phyloP scores from a whole-genome alignment of 2,797 vertebrate genomes.

The Epinephelus malabaricus region DNA sequence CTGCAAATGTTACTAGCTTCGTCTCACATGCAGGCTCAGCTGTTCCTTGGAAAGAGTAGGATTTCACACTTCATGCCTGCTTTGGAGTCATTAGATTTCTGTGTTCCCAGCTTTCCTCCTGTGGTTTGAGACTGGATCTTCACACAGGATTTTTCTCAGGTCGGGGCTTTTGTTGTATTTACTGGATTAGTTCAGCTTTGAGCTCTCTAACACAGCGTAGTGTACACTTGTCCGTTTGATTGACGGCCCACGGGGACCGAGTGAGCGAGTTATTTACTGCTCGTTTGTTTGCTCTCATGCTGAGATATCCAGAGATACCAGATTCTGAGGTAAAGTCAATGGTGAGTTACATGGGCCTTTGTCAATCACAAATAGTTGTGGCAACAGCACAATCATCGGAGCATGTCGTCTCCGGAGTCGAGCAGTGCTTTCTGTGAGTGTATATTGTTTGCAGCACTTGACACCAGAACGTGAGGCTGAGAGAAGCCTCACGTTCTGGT shows the following conservation, averaged over 20 bases:
- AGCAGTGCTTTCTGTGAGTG: constrained; percentile 81
- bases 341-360: constrained; percentile 73
- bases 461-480: constrained; percentile 74
- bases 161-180: constrained; percentile 77
- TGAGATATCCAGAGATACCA: constrained; percentile 65
- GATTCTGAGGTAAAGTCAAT: constrained; percentile 69
- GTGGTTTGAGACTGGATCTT: constrained; percentile 78
- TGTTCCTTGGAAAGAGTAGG: constrained; percentile 62
- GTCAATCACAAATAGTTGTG: constrained; percentile 78
- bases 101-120: constrained; percentile 71
- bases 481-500: constrained; percentile 60
- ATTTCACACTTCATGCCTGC: constrained; percentile 83
- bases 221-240: constrained; percentile 77
- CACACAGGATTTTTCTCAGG: constrained; percentile 75
- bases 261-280: constrained; percentile 74
- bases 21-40: constrained; percentile 69
- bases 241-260: constrained; percentile 68
- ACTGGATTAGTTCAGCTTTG: constrained; percentile 84
- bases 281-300: constrained; percentile 74
- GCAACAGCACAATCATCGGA: constrained; percentile 74
- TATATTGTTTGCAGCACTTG: constrained; percentile 87
- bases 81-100: constrained; percentile 81
- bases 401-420: constrained; percentile 73
- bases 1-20: constrained; percentile 41
- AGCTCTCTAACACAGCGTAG: constrained; percentile 73